Evolutionary conservation across 37 sponge, comb jelly and placozoan species (phyloP), one percentile per base, ranked within the genome.

Genomic region (Corticium candelabrum): DNA sequence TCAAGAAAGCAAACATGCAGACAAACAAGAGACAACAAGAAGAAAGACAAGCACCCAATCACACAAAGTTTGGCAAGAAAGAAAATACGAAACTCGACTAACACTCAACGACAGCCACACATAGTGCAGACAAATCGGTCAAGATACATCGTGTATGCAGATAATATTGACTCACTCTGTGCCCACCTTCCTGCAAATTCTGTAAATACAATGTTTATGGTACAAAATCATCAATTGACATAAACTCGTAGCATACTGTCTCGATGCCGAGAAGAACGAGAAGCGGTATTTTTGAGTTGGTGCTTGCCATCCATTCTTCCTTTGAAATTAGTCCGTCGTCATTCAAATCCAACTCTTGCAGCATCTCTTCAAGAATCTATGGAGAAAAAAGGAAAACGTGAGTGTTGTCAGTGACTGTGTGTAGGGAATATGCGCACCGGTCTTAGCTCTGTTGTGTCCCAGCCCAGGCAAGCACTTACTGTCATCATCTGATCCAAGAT

Each of bases 261-360:
- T 76, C 77, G 21, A 76, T 11, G 34, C 77, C 77, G 7, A 76
- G 68, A 5, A 76, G 77, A 15, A 76, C 77, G 21, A 76, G 77
- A 5, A 76, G 29, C 7, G 77, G 77, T 21, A 76, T n/a, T 11
- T 11, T 76, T 4, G 11, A 15, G 21, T 21, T 11, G 40, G 68
- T 68, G 77, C 77, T 68, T n/a, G 7, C 36, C 7, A 70, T 70
- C 73, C 73, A 70, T 34, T 70, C 73, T 5, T 70, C 35, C 36
- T 29, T 5, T 4, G 57, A 35, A 7, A 76, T 76, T 5, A 11
- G n/a, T 7, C 32, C 32, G 29, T 76, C 77, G 77, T 5, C 11
- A 35, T 76, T n/a, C 5, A 7, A 11, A n/a, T 76, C 77, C 41
- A 76, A 21, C 5, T 76, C 77, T n/a, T 62, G 77, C 11, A 76